Base-by-base conservation (phyloP, 2,888 invertebrate genomes). In the Cataglyphis albicans region DNA sequence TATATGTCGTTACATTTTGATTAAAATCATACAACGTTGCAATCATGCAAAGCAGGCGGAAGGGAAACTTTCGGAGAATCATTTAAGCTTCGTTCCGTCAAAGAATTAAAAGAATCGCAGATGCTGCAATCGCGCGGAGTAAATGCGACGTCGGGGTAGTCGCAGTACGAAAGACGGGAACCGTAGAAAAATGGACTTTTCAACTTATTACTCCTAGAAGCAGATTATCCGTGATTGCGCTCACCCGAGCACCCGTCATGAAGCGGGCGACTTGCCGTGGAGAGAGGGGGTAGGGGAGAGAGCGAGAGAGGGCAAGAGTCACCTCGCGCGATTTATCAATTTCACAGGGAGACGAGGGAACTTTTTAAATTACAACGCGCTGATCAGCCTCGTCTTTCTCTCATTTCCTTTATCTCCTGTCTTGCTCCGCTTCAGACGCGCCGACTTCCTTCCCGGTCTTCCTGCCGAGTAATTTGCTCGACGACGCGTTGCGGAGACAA, bases 281-380 rank as follows among this genome's bases (percentile, higher is more conserved):
- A 75, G 59, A 64, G 52, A 18, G 78, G 21, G n/a, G 29, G 9
- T n/a, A 32, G 10, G 65, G 21, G n/a, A 48, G 57, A 75, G 64
- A 73, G 70, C 80, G 72, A 67, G 83, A 38, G 52, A 48, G 64
- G 64, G 63, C 61, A 61, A 67, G 81, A 80, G 48, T 80, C 78
- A 59, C 72, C 83, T 82, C 83, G 89, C 89, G 89, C 93, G 92
- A 93, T 93, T 80, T 80, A 80, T 80, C 78, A 80, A 80, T 92
- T 93, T 93, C 92, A 91, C 88, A 88, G 87, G 65, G 32, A 52
- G 78, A 80, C 78, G 78, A 80, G 59, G 59, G 72, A 80, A 80
- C 78, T 80, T 93, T 93, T 93, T 92, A 93, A 93, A 93, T 93
- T 93, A 92, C 92, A 91, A 90, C 89, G 90, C 59, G 72, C 72